phyloP scores from a whole-genome alignment of 2,113 vertebrate genomes.

The Macaca nemestrina region DNA sequence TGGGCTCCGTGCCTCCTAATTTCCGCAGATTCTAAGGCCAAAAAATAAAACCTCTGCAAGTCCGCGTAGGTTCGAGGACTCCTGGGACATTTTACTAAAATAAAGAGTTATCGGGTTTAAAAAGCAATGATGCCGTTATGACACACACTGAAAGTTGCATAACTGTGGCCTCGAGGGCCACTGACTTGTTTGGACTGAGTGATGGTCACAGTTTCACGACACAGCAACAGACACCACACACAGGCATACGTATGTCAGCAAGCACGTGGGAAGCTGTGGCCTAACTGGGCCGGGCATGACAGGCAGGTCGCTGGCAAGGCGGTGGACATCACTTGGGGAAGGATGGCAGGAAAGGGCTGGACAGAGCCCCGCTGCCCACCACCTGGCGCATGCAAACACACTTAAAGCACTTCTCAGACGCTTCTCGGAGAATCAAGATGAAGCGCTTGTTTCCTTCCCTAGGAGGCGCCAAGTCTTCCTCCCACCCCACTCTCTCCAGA shows the following conservation, averaged over 20 bases:
- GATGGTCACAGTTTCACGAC: constrained; percentile 67
- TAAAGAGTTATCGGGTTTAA: constrained; percentile 41
- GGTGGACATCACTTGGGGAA: neutral
- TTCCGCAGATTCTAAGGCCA: constrained; percentile 16
- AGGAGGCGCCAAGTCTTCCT: too few species aligned
- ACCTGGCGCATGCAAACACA: constrained; percentile 40
- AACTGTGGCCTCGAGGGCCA: neutral
- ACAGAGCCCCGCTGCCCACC: neutral
- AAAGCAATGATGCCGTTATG: constrained; percentile 31
- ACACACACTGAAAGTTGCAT: constrained; percentile 44
- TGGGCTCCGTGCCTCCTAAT: neutral
- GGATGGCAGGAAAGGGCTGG: neutral
- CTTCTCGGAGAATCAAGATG: fast-evolving
- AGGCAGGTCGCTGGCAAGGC: neutral
- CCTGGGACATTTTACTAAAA: constrained; percentile 53
- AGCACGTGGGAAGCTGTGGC: neutral
- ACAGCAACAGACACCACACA: constrained; percentile 21
- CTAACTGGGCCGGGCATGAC: neutral
- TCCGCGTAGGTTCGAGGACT: neutral
- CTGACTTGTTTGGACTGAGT: constrained; percentile 14
- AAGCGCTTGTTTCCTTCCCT: neutral
- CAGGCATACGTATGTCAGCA: neutral
- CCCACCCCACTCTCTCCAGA: too few species aligned
- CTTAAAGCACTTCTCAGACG: constrained; percentile 43
- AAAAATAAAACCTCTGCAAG: constrained; percentile 59